Percentiles rank a stretch among this genome's conserved stretches.
phyloP scores from a whole-genome alignment of 1,140 invertebrate species.

The Littorina saxatilis region DNA sequence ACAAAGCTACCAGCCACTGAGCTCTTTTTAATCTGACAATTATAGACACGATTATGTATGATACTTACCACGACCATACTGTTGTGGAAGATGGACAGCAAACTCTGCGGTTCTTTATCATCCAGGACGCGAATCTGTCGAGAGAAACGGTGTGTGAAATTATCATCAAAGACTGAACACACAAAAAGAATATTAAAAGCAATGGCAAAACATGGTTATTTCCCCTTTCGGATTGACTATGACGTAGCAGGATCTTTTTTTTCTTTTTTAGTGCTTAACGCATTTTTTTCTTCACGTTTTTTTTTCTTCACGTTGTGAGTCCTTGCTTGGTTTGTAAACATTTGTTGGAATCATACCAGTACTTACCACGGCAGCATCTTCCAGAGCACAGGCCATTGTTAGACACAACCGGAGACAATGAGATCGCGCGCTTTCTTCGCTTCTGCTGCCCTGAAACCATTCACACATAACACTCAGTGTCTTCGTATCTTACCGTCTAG shows the following conservation, averaged over 20 bases:
- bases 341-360: too few relatives aligned
- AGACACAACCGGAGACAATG: not conserved
- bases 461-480: too few relatives aligned
- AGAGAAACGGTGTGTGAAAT: not conserved
- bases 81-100: conserved; percentile 56
- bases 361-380: conserved; percentile 7
- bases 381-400: conserved; percentile 18
- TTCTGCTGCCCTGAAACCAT: conserved; percentile 24
- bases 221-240: too few relatives aligned
- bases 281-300: too few relatives aligned
- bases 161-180: not conserved
- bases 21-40: too few relatives aligned
- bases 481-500: too few relatives aligned
- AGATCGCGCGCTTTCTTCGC: not conserved
- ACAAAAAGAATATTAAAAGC: not conserved
- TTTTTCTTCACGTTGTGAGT: too few relatives aligned
- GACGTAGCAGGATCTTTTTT: too few relatives aligned
- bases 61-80: conserved; percentile 62
- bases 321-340: too few relatives aligned
- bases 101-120: conserved; percentile 55
- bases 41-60: too few relatives aligned
- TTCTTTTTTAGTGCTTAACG: too few relatives aligned
- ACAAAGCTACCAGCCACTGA: too few relatives aligned
- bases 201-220: not conserved
- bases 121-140: conserved; percentile 58